phyloP scores from a whole-genome alignment of 2,888 invertebrate species.

The Anarsia innoxiella region DNA sequence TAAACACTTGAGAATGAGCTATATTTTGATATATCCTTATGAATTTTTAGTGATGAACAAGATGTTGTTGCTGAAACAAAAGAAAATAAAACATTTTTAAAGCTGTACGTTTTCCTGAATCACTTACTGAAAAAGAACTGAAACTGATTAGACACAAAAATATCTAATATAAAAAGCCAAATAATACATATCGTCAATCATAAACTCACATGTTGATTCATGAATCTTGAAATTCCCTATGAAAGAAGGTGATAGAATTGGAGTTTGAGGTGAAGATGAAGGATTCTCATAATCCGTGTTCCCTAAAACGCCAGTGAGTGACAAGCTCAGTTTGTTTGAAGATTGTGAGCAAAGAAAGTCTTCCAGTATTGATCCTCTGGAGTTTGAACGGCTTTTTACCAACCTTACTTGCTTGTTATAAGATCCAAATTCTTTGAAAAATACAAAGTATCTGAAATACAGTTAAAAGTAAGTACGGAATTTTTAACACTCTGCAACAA shows the following conservation, averaged over 20 bases:
- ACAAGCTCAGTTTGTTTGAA: slow-evolving; percentile 33
- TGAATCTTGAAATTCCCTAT: slow-evolving; percentile 57
- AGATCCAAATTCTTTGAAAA: slow-evolving; percentile 72
- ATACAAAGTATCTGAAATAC: slow-evolving; percentile 68
- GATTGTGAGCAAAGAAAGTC: slow-evolving; percentile 45
- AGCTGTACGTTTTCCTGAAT: too few species aligned
- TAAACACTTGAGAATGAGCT: slow-evolving; percentile 60
- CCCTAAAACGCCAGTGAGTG: slow-evolving; percentile 37
- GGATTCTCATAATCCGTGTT: slow-evolving; percentile 42
- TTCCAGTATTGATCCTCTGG: slow-evolving; percentile 63
- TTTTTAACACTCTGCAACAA: neutral
- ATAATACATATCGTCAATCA: too few species aligned
- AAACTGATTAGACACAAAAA: too few species aligned
- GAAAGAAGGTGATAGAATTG: too few species aligned
- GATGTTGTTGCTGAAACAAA: slow-evolving; percentile 48
- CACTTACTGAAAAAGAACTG: too few species aligned
- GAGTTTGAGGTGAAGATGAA: slow-evolving; percentile 27
- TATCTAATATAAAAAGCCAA: neutral
- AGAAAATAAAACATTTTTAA: neutral
- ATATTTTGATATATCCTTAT: slow-evolving; percentile 59
- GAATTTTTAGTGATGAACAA: slow-evolving; percentile 59
- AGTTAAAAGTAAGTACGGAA: neutral
- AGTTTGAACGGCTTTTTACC: slow-evolving; percentile 62
- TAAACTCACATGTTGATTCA: slow-evolving; percentile 55
- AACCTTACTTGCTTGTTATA: slow-evolving; percentile 63